A percentile compares a stretch with the other conserved stretches of the same genome.
phyloP scores from a whole-genome alignment of 2,888 invertebrate species.

The Caenorhabditis japonica region DNA sequence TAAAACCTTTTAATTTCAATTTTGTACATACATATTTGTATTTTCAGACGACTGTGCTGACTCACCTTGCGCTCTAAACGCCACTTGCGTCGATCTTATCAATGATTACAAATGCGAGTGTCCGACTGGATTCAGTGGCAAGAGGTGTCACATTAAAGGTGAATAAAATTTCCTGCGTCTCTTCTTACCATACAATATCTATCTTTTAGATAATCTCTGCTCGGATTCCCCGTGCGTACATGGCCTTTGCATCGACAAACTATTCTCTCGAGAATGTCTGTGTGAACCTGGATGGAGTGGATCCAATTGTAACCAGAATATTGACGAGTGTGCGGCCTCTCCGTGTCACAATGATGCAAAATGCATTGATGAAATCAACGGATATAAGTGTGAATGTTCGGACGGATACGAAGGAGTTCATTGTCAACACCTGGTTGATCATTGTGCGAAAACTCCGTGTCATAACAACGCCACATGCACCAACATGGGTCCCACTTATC shows the following conservation, averaged over 20 bases:
- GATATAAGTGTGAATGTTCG: slow-evolving; percentile 86
- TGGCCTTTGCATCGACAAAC: slow-evolving; percentile 88
- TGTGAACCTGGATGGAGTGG: slow-evolving; percentile 65
- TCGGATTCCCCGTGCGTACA: slow-evolving; percentile 86
- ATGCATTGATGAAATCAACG: slow-evolving; percentile 87
- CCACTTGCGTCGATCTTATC: slow-evolving; percentile 92
- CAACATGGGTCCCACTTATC: slow-evolving; percentile 90
- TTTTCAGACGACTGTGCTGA: slow-evolving; percentile 88
- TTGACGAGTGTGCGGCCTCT: slow-evolving; percentile 89
- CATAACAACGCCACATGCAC: slow-evolving; percentile 80
- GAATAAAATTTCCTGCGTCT: not conserved
- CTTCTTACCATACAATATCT: not conserved
- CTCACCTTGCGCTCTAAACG: slow-evolving; percentile 86
- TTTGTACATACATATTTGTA: not conserved
- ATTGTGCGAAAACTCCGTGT: slow-evolving; percentile 84
- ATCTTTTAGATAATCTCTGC: slow-evolving; percentile 85
- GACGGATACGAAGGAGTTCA: slow-evolving; percentile 93
- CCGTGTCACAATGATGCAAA: slow-evolving; percentile 94
- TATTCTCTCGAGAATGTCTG: slow-evolving; percentile 82
- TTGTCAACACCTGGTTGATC: slow-evolving; percentile 89
- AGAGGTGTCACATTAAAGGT: slow-evolving; percentile 92
- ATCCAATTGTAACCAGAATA: slow-evolving; percentile 77
- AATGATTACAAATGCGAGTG: slow-evolving; percentile 94
- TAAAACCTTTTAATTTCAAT: too few relatives aligned
- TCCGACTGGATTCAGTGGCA: slow-evolving; percentile 93